phyloP scores from a whole-genome alignment of 2,888 invertebrate species.

The Tenthredo notha region DNA sequence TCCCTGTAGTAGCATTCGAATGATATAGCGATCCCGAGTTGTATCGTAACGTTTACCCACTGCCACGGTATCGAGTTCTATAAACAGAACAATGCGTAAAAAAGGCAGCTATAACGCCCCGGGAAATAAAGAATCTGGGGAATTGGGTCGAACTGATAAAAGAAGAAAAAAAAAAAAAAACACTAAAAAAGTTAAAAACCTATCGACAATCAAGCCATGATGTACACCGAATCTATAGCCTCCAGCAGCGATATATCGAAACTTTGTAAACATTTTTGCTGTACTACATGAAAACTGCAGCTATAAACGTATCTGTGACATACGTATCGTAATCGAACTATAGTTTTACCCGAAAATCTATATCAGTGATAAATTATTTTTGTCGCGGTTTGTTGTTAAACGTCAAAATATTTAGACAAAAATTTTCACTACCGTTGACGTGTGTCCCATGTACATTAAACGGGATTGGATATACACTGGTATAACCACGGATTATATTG shows the following conservation, averaged over 20 bases:
- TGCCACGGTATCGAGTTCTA: constrained; percentile 6
- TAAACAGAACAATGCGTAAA: constrained; percentile 4
- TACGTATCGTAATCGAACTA: background rate
- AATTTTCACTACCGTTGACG: constrained; percentile 11
- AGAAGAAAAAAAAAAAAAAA: background rate
- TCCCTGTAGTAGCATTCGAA: background rate
- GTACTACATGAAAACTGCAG: background rate
- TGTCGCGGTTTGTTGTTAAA: background rate
- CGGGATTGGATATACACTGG: background rate
- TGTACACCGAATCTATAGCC: background rate
- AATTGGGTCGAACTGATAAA: constrained; percentile 23
- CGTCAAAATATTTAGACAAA: background rate
- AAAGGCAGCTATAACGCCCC: background rate
- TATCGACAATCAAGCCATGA: constrained; percentile 14
- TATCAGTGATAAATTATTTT: constrained; percentile 13
- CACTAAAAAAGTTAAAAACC: background rate
- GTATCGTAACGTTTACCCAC: constrained; percentile 32
- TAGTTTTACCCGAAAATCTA: background rate
- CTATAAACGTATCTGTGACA: background rate
- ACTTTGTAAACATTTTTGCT: background rate
- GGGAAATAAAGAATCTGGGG: constrained; percentile 16
- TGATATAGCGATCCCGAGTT: constrained; percentile 21
- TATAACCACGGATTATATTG: constrained; percentile 27
- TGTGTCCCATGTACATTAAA: background rate
- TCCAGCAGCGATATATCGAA: background rate